Evolutionary conservation across 2,113 vertebrate genomes (phyloP).

Genomic region (Pampusana beccarii): DNA sequence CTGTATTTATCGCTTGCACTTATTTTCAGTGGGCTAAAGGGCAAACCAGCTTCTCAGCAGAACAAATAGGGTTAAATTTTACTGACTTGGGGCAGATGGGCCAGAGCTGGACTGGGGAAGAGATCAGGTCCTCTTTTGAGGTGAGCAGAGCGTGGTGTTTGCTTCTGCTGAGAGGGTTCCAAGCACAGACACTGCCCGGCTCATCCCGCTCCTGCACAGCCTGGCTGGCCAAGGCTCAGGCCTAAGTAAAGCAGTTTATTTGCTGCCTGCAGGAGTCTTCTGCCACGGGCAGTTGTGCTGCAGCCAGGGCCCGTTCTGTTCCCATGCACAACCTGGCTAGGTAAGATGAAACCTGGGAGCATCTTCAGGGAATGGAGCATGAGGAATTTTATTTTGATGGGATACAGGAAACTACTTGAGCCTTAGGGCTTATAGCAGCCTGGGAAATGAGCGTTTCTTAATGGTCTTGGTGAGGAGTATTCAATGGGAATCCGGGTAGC

Average conservation of each 20-base stretch:
- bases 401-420: not conserved
- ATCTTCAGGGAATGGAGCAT: not conserved
- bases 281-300: not conserved
- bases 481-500: not conserved
- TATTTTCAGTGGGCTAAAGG: not conserved
- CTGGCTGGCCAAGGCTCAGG: not conserved
- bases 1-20: not conserved
- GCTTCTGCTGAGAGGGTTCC: not conserved
- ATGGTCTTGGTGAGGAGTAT: not conserved
- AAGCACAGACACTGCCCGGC: not conserved
- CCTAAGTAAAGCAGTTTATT: not conserved
- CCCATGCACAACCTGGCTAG: not conserved
- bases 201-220: not conserved
- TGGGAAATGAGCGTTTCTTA: not conserved
- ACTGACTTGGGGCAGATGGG: not conserved
- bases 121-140: not conserved
- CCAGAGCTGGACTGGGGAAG: not conserved
- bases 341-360: not conserved
- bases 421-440: not conserved
- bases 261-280: not conserved
- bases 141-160: accelerated
- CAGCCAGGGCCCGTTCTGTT: not conserved
- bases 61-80: not conserved
- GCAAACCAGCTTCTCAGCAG: not conserved
- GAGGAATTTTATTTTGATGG: not conserved